Evolutionary conservation across 2,888 invertebrate species (phyloP).

Genomic region (Anagyrus pseudococci): DNA sequence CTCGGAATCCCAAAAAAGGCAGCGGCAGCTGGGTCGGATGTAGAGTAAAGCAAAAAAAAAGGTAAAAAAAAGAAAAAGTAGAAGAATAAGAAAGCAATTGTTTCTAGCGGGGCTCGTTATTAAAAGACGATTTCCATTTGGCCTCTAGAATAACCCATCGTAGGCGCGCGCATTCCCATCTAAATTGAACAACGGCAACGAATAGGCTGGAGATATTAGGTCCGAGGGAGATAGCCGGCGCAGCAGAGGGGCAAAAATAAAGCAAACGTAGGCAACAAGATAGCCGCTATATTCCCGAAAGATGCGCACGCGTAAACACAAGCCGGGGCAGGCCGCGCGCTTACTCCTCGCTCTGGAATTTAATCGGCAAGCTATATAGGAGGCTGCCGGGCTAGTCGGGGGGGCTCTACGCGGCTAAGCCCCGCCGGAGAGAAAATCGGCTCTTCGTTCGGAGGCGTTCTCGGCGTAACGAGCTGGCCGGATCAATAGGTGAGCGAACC

Average conservation of each 20-base stretch:
- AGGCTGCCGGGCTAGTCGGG: no score
- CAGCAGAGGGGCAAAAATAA: background rate
- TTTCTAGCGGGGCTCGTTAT: slow-evolving; percentile 6
- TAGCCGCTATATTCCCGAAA: no score
- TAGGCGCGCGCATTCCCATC: slow-evolving; percentile 17
- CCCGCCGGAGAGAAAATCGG: no score
- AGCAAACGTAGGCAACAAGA: no score
- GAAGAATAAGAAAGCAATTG: background rate
- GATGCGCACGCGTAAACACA: slow-evolving; percentile 28
- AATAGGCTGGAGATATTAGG: no score
- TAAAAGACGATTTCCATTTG: slow-evolving; percentile 35
- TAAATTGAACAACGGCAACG: slow-evolving; percentile 35
- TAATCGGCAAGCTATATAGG: slow-evolving; percentile 25
- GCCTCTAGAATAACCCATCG: slow-evolving; percentile 4
- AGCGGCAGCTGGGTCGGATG: no score
- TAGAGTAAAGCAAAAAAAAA: slow-evolving; percentile 1
- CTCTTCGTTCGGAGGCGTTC: background rate
- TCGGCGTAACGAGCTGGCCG: slow-evolving; percentile 41
- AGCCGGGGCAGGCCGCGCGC: slow-evolving; percentile 5
- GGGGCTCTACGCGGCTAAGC: no score
- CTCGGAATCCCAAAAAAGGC: no score
- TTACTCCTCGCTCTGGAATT: slow-evolving; percentile 37
- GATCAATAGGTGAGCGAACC: slow-evolving; percentile 44
- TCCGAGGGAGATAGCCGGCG: slow-evolving; percentile 6
- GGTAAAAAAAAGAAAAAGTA: background rate